Base-by-base conservation (phyloP, 1,140 invertebrate genomes). In the Anastatus disparis region DNA sequence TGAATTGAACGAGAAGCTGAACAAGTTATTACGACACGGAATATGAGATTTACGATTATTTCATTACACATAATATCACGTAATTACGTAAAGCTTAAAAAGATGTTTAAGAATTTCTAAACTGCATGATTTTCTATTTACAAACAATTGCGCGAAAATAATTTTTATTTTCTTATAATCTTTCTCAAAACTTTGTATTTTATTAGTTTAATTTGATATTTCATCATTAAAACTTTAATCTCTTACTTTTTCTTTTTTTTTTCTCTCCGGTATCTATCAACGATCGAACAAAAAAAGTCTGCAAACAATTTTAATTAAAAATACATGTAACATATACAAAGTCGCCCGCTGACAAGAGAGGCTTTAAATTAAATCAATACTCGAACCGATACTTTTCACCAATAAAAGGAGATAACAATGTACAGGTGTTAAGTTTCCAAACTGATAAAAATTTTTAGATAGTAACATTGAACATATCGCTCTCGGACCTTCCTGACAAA, bases 401-500 rank as follows among this genome's bases (percentile, higher is more conserved):
- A n/a, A n/a, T n/a, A n/a, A n/a, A 50, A 12, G 26, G 26, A 26
- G 48, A 50, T 50, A 13, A 26, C 48, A 26, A n/a, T n/a, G 22
- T 31, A 9, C 15, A 55, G 31, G 20, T 26, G 35, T 40, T 40
- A 1, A 58, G 42, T 58, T 40, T 58, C n/a, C 35, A 40, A 50
- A 58, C 55, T 26, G 55, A 61, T 29, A 61, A 61, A 46, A 17
- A n/a, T n/a, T n/a, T 40, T 3, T 6, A 17, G 22, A 61, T 27
- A 61, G 24, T 12, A 27, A 61, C 7, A 22, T 7, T 10, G 7
- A 3, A 46, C 29, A 29, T 24, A 61, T 61, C 38, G 27, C 44
- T n/a, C n/a, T 61, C 26, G 12, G 40, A 46, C 26, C 29, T 44
- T 44, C 0, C 8, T n/a, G 27, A n/a, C 12, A 3, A 29, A 61